These are phyloP conservation scores for Umimayanthus kanabou DNA, from an alignment of 92 coral and sea anemone genomes.

Conservation along the genomic window DNA sequence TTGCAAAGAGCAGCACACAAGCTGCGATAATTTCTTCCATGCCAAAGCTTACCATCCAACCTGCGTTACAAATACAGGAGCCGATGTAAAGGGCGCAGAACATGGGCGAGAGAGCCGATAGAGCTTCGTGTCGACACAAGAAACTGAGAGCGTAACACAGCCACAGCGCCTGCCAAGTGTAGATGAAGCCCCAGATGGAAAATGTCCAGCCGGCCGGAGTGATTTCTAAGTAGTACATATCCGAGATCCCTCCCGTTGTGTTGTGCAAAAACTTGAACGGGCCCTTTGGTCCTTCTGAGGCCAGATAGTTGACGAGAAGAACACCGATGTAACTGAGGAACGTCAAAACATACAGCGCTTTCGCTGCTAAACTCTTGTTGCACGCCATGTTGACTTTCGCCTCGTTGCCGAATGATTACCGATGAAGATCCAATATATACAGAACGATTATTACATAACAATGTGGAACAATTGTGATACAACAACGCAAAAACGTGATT, in stretches of 20 bases:
- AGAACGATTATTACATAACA: neutral
- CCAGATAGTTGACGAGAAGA: constrained; percentile 1
- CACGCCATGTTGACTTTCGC: neutral
- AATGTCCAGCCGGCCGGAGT: constrained; percentile 82
- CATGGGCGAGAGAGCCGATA: constrained; percentile 66
- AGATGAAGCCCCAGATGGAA: constrained; percentile 81
- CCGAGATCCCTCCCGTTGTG: constrained; percentile 56
- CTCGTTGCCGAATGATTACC: neutral
- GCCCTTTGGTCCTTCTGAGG: constrained; percentile 6
- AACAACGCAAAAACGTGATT: neutral
- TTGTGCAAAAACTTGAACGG: constrained; percentile 44
- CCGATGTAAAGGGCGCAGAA: constrained; percentile 67
- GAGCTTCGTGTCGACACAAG: constrained; percentile 74
- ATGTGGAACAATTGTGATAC: neutral
- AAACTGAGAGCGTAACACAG: constrained; percentile 63
- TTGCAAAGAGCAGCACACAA: constrained; percentile 64
- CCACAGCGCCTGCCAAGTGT: constrained; percentile 83
- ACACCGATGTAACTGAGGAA: neutral
- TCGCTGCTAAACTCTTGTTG: neutral
- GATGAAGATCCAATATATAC: no score
- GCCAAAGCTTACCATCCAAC: constrained; percentile 75
- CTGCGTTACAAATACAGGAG: constrained; percentile 67
- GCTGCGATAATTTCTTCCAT: constrained; percentile 59
- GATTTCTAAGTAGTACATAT: constrained; percentile 61
- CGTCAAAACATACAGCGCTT: neutral